Base-by-base conservation (phyloP, 2,888 invertebrate genomes). In the Cyrtodaria siliqua region DNA sequence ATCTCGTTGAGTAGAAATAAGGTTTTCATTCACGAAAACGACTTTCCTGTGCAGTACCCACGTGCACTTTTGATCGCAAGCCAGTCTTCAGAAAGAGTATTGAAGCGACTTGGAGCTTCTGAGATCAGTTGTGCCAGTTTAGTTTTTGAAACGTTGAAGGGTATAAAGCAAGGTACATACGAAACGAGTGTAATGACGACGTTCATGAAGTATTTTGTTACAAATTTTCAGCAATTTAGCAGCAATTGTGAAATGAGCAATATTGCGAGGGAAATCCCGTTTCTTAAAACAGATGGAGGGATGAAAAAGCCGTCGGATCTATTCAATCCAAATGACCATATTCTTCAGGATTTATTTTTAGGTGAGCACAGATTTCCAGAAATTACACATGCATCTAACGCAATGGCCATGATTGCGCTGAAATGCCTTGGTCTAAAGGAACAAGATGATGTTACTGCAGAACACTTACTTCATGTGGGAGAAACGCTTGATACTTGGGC, bases 151-250 rank as follows among this genome's bases (percentile, higher is more conserved):
- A 61, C 42, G n/a, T 16, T 69, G 16, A 4, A 33, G 44, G 29
- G 2, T 0, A 26, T 60, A 44, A n/a, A 26, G 18, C n/a, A 26
- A 9, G n/a, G 16, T 4, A 14, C 2, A 23, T 49, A 56, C 18
- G 52, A 20, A n/a, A 18, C 24, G 2, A 24, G 42, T 1, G 74
- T 81, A 40, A 47, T 38, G n/a, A 42, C 61, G 2, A 49, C 20
- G 2, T 50, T 83, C 14, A 80, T 83, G 78, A 12, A 47, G 16
- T 74, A 66, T 53, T 57, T 82, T 18, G n/a, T 77, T 12, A 38
- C 53, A 12, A 70, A 71, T 16, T 33, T 69, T 23, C 0, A 33
- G 2, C 2, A 38, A 14, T 71, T 68, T 29, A 49, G 74, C 1
- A 18, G 14, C 16, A 44, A 57, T 26, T 1, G 24, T 1, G 16